phyloP scores from a whole-genome alignment of 2,113 vertebrate genomes.

The Pygoscelis adeliae region DNA sequence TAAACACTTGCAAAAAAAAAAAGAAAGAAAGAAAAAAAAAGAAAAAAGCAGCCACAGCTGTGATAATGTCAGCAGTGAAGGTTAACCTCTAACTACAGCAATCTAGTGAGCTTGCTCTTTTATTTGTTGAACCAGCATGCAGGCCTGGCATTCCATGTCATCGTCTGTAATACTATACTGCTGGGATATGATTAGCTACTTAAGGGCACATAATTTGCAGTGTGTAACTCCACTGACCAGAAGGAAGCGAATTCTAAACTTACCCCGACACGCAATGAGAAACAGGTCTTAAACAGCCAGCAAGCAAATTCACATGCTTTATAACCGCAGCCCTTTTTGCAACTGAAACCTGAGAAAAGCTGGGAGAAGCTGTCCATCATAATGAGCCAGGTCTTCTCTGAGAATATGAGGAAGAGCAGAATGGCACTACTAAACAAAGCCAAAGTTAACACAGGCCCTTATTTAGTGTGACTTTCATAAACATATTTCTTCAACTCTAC shows the following conservation, averaged over 20 bases:
- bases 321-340: neutral
- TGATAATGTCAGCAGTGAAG: neutral
- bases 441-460: neutral
- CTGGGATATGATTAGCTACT: neutral
- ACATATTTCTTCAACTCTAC: neutral
- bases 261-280: neutral
- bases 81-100: constrained; percentile 1
- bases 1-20: neutral
- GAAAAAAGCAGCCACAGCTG: neutral
- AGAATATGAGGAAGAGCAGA: neutral
- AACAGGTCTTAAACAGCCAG: neutral
- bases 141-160: neutral
- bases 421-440: neutral
- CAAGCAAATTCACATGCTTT: neutral
- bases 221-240: neutral
- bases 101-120: neutral
- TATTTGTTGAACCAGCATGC: neutral
- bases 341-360: neutral
- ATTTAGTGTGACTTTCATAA: neutral
- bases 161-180: neutral
- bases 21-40: neutral
- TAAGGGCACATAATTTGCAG: neutral
- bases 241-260: neutral
- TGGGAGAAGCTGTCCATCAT: neutral
- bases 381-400: neutral